Percentiles rank a stretch among this genome's conserved stretches.
phyloP scores from a whole-genome alignment of 2,888 invertebrate genomes.

The Unio delphinus region DNA sequence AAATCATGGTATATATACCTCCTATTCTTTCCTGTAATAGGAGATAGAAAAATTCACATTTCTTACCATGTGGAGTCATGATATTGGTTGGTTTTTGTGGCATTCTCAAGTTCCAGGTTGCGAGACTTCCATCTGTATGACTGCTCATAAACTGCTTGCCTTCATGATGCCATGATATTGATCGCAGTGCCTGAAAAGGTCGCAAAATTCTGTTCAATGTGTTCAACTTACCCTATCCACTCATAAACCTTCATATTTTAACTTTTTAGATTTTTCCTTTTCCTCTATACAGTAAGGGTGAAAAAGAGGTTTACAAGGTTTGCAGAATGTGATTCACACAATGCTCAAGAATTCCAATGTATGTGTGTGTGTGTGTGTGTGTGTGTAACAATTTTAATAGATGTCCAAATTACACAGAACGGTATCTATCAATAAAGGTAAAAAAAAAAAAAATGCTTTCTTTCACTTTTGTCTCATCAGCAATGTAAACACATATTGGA shows the following conservation, averaged over 20 bases:
- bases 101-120: conserved; percentile 89
- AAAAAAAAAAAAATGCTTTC: too few relatives aligned
- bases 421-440: background rate
- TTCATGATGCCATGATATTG: conserved; percentile 97
- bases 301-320: background rate
- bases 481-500: background rate
- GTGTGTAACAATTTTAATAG: too few relatives aligned
- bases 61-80: conserved; percentile 92
- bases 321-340: conserved; percentile 3
- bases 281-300: background rate
- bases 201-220: background rate
- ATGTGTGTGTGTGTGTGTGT: background rate
- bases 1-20: too few relatives aligned
- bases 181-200: conserved; percentile 77
- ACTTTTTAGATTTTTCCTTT: background rate
- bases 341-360: conserved; percentile 1
- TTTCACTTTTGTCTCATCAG: background rate
- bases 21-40: too few relatives aligned
- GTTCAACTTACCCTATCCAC: background rate
- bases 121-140: conserved; percentile 95
- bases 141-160: conserved; percentile 96
- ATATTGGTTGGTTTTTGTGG: conserved; percentile 85
- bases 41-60: too few relatives aligned
- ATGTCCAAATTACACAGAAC: too few relatives aligned
- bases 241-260: background rate